Base-by-base conservation (phyloP, 2,797 vertebrate genomes). In the Coilia nasus region DNA sequence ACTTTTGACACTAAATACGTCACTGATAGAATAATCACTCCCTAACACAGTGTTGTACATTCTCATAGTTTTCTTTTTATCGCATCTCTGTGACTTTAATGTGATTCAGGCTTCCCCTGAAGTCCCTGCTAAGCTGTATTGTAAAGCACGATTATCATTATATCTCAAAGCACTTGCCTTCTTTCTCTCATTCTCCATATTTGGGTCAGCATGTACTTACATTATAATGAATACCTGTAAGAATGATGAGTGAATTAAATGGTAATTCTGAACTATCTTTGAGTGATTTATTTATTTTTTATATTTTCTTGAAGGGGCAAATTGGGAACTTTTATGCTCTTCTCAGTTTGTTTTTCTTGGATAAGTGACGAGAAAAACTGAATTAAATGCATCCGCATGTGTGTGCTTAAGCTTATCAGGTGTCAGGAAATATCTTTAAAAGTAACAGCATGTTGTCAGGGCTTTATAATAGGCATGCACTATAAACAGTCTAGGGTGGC, bases 151-250 rank as follows among this genome's bases (percentile, higher is more conserved):
- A 87, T 87, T 88, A 89, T 90, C 80, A 82, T 86, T 86, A 88
- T 75, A 89, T 90, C 90, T 89, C 35, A 89, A 86, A 87, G 81
- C 56, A 88, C 83, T 56, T 89, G 88, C 81, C 84, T 75, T 56
- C 56, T 71, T 87, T 78, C 25, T 82, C 57, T 86, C 35, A 82
- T 64, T 90, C 92, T 91, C 91, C 86, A 87, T 87, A 15, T 83
- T 44, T 82, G 90, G 87, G 86, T 89, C 89, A 89, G 87, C 83
- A 89, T 92, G 88, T 90, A 87, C 89, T 88, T 87, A 90, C 94
- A 91, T 92, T 92, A 92, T 93, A 94, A 90, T 90, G 89, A 93
- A 92, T 90, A 91, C 93, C 93, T 92, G 88, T 90, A 86, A 62
- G 82, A 85, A 82, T 83, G 81, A 85, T 75, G 83, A 82, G 90